Evolutionary conservation across 2,113 vertebrate genomes (phyloP).

Genomic region (Brachionichthys hirsutus): DNA sequence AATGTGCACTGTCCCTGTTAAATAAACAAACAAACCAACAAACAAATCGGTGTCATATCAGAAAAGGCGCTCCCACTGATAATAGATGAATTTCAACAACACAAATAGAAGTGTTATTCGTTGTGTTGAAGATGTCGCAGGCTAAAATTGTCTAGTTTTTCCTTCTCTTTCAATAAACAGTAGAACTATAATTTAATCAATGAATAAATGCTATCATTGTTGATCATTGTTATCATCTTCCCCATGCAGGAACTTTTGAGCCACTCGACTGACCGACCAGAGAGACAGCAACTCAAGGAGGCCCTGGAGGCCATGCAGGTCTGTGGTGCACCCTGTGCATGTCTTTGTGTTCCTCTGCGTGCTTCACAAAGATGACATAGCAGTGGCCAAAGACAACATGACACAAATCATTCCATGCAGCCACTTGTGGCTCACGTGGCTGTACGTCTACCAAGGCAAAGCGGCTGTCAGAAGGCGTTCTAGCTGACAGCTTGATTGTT

Average conservation of each 20-base stretch:
- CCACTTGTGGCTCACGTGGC: conserved; percentile 12
- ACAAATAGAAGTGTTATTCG: no score
- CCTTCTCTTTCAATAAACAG: no score
- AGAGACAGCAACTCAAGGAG: conserved; percentile 92
- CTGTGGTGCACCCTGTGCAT: conserved; percentile 9
- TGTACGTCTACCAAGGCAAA: conserved; percentile 8
- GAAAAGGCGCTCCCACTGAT: no score
- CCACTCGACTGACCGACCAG: conserved; percentile 88
- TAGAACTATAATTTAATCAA: no score
- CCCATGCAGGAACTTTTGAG: conserved; percentile 88
- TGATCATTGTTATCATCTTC: background rate
- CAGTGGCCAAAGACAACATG: conserved; percentile 6
- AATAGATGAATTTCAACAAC: no score
- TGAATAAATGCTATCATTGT: no score
- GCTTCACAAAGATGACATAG: background rate
- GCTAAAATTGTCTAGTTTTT: no score
- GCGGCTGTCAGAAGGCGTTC: conserved; percentile 41
- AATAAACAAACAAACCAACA: no score
- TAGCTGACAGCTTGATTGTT: background rate
- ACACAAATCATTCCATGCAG: conserved; percentile 11
- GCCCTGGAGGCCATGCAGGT: conserved; percentile 98
- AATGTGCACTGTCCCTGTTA: no score
- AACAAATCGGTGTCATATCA: no score
- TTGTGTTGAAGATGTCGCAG: no score
- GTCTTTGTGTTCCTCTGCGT: conserved; percentile 1